These are phyloP conservation scores for Drosophila neutralis DNA, from an alignment of 2,888 invertebrate genomes.

Conservation along the genomic window DNA sequence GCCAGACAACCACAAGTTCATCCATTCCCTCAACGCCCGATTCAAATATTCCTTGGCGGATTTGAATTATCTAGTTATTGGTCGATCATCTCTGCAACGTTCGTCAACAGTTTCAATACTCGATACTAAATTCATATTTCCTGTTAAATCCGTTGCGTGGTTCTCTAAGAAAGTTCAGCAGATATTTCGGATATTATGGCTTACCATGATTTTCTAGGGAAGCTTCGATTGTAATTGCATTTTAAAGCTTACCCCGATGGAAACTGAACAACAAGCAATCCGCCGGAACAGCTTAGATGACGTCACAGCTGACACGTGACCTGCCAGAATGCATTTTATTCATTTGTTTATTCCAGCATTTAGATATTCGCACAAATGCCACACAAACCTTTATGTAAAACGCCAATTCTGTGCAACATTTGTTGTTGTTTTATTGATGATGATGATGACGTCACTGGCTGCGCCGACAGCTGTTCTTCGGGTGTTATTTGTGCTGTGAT, in stretches of 20 bases:
- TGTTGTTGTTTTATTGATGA: background rate
- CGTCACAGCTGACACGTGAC: background rate
- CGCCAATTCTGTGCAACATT: background rate
- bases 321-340: background rate
- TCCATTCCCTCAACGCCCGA: too few relatives aligned
- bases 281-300: background rate
- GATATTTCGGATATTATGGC: too few relatives aligned
- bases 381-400: too few relatives aligned
- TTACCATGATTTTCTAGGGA: too few relatives aligned
- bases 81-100: too few relatives aligned
- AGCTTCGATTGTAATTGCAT: too few relatives aligned
- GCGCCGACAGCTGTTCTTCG: constrained; percentile 70
- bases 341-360: background rate
- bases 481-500: constrained; percentile 66
- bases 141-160: too few relatives aligned
- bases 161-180: too few relatives aligned
- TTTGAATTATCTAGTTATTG: background rate
- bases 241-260: too few relatives aligned
- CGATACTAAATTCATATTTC: too few relatives aligned
- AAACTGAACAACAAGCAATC: background rate
- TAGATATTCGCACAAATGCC: background rate
- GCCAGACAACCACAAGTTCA: background rate
- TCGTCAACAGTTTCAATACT: too few relatives aligned
- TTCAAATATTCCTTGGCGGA: background rate
- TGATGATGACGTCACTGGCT: constrained; percentile 20